phyloP scores from a whole-genome alignment of 2,113 vertebrate species.

The Nycticorax nycticorax region DNA sequence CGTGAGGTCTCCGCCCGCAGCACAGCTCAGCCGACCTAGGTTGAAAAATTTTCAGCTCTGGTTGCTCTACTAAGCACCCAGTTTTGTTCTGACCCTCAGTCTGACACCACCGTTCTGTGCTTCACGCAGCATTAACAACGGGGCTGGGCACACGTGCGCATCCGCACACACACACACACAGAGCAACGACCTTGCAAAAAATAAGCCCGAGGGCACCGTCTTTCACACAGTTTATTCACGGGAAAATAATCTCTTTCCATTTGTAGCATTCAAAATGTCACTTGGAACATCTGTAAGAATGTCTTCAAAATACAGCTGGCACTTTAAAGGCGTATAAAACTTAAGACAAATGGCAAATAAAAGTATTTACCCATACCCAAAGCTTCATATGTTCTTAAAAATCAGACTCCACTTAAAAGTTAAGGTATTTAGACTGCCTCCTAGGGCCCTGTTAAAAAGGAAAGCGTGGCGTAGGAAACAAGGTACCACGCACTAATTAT shows the following conservation, averaged over 20 bases:
- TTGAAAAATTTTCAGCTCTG: not conserved
- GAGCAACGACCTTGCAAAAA: not conserved
- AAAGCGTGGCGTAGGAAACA: not conserved
- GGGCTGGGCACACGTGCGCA: not conserved
- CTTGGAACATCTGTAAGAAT: not conserved
- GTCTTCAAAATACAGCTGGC: not conserved
- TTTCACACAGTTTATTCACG: slow-evolving; percentile 58
- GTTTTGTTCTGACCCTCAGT: not conserved
- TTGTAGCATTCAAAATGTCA: not conserved
- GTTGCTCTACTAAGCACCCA: not conserved
- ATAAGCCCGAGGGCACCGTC: not conserved
- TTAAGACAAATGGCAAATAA: slow-evolving; percentile 36
- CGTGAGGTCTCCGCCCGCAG: rapidly evolving
- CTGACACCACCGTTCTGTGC: not conserved
- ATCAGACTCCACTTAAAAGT: not conserved
- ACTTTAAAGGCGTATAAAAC: slow-evolving; percentile 15
- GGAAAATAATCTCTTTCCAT: slow-evolving; percentile 21
- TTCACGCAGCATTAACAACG: not conserved
- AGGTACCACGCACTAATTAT: not conserved
- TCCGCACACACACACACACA: not conserved
- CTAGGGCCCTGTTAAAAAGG: not conserved
- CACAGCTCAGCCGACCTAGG: not conserved
- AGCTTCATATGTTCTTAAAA: not conserved
- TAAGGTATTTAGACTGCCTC: not conserved
- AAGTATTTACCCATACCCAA: not conserved